A percentile compares a stretch with the other conserved stretches of the same genome.
Conservation (phyloP, 2,797 vertebrate species). For the Hydrolagus colliei region DNA sequence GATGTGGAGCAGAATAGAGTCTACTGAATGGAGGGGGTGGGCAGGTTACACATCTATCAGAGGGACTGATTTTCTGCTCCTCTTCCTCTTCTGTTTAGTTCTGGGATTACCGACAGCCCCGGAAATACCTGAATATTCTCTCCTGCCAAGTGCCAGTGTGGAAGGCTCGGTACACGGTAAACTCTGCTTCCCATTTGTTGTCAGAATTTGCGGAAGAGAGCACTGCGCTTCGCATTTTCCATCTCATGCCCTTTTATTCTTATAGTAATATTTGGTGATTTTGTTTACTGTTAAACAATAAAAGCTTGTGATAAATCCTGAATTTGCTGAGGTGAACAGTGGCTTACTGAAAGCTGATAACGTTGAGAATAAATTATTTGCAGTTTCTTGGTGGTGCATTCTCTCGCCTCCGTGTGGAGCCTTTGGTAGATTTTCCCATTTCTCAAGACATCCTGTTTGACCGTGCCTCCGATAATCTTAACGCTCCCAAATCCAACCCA, state of each 20-base stretch:
- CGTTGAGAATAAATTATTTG: no score
- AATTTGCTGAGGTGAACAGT: background rate
- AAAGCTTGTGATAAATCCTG: background rate
- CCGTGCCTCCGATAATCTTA: no score
- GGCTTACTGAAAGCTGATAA: no score
- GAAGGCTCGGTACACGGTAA: constrained; percentile 94
- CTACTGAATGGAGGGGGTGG: no score
- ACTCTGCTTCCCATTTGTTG: constrained; percentile 35
- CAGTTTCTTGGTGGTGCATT: no score
- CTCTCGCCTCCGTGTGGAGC: no score
- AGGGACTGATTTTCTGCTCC: background rate
- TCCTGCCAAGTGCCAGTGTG: constrained; percentile 95
- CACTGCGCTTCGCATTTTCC: background rate
- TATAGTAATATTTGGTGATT: background rate
- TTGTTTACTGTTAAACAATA: no score
- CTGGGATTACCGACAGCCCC: constrained; percentile 94
- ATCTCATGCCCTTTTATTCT: constrained; percentile 30
- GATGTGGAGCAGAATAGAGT: no score
- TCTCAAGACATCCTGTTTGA: no score
- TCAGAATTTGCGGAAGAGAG: background rate
- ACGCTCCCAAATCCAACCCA: no score
- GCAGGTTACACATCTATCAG: background rate
- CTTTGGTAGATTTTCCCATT: no score
- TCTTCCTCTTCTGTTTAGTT: constrained; percentile 59
- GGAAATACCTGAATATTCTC: constrained; percentile 89